Evolutionary conservation across 2,888 invertebrate species (phyloP), one percentile per base, ranked within the genome.

Genomic region (Latrodectus elegans): DNA sequence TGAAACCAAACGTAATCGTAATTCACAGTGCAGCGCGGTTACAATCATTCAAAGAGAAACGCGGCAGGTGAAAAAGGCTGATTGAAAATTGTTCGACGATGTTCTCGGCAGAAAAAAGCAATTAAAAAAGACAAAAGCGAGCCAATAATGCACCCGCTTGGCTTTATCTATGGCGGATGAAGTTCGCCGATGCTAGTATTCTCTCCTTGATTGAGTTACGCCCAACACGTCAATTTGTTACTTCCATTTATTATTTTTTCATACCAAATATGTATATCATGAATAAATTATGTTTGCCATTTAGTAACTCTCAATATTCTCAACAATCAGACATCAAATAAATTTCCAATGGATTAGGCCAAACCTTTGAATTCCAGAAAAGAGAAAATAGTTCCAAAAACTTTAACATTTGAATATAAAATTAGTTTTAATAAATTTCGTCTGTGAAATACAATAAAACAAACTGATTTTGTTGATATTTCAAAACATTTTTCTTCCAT

Each of bases 71-170:
- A 8, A n/a, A 72, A 52, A 64, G 53, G 77, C 51, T 72, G 67
- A 84, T 84, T 84, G 67, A 84, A 84, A 72, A 67, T 53, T 84
- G 72, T 78, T 68, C 74, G 22, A 26, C 72, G 77, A 77, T 65
- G 77, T 77, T 65, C 26, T 71, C 67, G n/a, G 8, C 64, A 72
- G 38, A 84, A 22, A 77, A 52, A 53, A 77, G 72, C 84, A 84
- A 84, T 84, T 84, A 84, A 22, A 65, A 17, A 65, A 84, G 38
- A 84, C 84, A 84, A 84, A 84, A 76, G 83, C 38, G 49, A 52
- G 72, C 64, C 52, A 52, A 64, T 65, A 77, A 49, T 71, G 51
- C 52, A 65, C 52, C 65, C 65, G 51, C n/a, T 22, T 26, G 73
- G 84, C 60, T 12, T 60, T 38, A 60, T 15, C 14, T 60, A 6